These are phyloP conservation scores for Platyrinchus mystaceus DNA, from an alignment of 2,797 vertebrate species.

Conservation along the genomic window DNA sequence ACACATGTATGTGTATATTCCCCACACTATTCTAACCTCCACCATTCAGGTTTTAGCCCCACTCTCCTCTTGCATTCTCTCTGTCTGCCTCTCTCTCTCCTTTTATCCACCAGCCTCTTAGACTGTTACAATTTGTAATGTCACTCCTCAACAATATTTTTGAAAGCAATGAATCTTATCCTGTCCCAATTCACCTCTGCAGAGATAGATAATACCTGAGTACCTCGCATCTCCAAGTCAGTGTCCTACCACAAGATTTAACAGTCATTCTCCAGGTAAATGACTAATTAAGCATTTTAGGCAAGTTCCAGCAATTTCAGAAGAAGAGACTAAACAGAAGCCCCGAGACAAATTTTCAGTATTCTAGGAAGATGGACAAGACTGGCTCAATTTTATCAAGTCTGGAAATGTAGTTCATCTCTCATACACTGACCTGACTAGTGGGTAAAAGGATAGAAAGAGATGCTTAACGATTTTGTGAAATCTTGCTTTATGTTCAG, in stretches of 20 bases:
- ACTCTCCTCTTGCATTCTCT: too few relatives aligned
- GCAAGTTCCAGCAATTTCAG: background rate
- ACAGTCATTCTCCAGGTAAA: background rate
- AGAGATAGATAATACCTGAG: background rate
- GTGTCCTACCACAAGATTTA: background rate
- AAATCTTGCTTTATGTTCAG: background rate
- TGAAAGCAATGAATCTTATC: background rate
- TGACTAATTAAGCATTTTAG: background rate
- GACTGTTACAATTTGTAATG: background rate
- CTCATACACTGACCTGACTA: background rate
- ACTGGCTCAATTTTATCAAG: background rate
- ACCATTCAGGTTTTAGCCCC: background rate
- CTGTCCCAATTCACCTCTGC: background rate
- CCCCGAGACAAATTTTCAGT: background rate
- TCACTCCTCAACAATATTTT: background rate
- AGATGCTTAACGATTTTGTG: background rate
- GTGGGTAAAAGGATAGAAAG: background rate
- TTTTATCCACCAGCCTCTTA: background rate
- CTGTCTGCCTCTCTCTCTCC: background rate
- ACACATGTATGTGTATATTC: background rate
- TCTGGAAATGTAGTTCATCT: background rate
- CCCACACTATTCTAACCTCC: background rate
- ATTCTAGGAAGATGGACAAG: background rate
- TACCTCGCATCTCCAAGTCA: background rate
- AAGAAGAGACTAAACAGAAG: background rate